phyloP scores from a whole-genome alignment of 2,113 vertebrate species.

The Mormyrus lacerda region DNA sequence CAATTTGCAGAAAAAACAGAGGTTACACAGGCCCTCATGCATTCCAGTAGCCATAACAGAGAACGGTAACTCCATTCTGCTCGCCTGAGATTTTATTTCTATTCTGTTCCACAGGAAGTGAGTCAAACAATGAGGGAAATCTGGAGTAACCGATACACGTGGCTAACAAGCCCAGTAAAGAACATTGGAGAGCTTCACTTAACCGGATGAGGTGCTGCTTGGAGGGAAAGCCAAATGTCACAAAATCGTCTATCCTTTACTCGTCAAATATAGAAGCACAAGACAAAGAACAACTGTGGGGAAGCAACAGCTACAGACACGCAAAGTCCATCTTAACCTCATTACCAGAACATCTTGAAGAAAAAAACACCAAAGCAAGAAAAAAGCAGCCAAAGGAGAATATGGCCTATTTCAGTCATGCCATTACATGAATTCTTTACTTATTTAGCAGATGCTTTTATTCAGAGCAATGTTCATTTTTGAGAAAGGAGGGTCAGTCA shows the following conservation, averaged over 20 bases:
- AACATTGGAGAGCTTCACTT: neutral
- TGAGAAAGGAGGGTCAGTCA: neutral
- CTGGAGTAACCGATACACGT: neutral
- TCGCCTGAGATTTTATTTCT: neutral
- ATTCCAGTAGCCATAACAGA: neutral
- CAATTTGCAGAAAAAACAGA: neutral
- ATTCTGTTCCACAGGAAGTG: neutral
- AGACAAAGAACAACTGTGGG: neutral
- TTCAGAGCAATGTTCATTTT: neutral
- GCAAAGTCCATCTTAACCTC: neutral
- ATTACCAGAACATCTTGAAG: neutral
- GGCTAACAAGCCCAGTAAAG: neutral
- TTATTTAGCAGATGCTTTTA: neutral
- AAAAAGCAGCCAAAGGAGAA: neutral
- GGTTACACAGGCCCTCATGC: neutral
- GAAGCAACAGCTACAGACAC: neutral
- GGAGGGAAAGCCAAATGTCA: neutral
- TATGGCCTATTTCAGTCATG: neutral
- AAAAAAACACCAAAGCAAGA: neutral
- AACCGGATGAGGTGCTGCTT: neutral
- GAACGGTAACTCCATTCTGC: neutral
- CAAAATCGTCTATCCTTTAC: neutral
- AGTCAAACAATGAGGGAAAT: neutral
- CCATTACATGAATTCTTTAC: neutral
- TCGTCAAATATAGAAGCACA: neutral